Conservation (phyloP, 1,140 invertebrate genomes). For the Papilio helenus region DNA sequence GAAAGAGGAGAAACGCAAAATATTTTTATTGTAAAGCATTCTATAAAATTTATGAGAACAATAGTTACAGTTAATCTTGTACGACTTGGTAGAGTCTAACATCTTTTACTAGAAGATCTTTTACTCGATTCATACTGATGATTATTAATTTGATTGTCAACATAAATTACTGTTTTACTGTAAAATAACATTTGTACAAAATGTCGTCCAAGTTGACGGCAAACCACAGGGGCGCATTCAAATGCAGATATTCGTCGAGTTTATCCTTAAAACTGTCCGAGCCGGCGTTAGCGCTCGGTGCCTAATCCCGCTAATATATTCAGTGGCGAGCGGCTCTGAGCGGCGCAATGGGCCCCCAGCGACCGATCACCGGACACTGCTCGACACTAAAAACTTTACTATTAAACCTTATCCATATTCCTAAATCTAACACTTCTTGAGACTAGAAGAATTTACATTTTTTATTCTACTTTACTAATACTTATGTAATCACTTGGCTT, state of each 20-base stretch:
- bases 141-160: not conserved
- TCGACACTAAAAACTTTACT: constrained; percentile 1
- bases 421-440: not conserved
- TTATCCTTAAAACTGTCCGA: constrained; percentile 70
- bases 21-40: too few relatives aligned
- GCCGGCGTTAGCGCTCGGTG: constrained; percentile 50
- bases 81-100: too few relatives aligned
- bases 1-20: too few relatives aligned
- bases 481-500: constrained; percentile 4
- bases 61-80: too few relatives aligned
- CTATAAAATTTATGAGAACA: too few relatives aligned
- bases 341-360: constrained; percentile 59
- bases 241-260: constrained; percentile 65
- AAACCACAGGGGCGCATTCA: constrained; percentile 61
- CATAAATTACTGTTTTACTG: not conserved
- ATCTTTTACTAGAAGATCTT: too few relatives aligned
- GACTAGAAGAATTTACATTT: not conserved
- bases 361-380: constrained; percentile 59
- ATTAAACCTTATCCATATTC: not conserved
- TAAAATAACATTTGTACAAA: constrained; percentile 16
- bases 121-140: too few relatives aligned
- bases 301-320: constrained; percentile 76
- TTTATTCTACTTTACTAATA: not conserved
- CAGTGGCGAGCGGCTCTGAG: constrained; percentile 74
- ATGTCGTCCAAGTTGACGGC: constrained; percentile 25